Conservation (phyloP, 2,888 invertebrate species). For the Hirtodrosophila trivittata region DNA sequence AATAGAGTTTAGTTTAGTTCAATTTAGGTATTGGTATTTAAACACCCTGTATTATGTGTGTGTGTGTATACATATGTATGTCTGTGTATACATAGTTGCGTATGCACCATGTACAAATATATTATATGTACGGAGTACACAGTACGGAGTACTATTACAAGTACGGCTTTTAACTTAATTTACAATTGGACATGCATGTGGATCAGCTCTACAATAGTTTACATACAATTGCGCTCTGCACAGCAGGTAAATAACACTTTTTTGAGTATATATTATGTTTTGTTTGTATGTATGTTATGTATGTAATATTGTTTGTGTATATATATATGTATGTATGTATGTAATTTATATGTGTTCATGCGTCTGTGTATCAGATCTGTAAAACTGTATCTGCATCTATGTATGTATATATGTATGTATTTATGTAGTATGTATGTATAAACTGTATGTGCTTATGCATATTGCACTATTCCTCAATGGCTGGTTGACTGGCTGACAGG, state of each 20-base stretch:
- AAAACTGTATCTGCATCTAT: too few species aligned
- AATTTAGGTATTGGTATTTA: constrained; percentile 53
- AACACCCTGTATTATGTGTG: constrained; percentile 73
- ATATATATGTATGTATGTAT: constrained; percentile 38
- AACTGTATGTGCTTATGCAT: constrained; percentile 54
- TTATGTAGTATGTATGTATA: constrained; percentile 25
- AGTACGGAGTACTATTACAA: constrained; percentile 36
- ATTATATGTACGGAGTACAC: constrained; percentile 14
- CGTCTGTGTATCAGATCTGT: constrained; percentile 27
- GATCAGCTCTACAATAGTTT: constrained; percentile 74
- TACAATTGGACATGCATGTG: constrained; percentile 81
- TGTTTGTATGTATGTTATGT: constrained; percentile 34
- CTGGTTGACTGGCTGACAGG: constrained; percentile 54
- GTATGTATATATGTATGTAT: constrained; percentile 13
- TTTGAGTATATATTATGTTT: constrained; percentile 74
- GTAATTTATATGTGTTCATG: constrained; percentile 36
- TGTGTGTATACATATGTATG: constrained; percentile 14
- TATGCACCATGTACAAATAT: constrained; percentile 25
- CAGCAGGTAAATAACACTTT: constrained; percentile 80
- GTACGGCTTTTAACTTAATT: constrained; percentile 76
- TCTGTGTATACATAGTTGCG: constrained; percentile 25
- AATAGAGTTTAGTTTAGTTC: constrained; percentile 50
- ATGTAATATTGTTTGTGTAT: constrained; percentile 13
- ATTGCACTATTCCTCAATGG: constrained; percentile 74
- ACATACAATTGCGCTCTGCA: constrained; percentile 80